phyloP scores from a whole-genome alignment of 2,113 vertebrate species.

The Vireo altiloquus region DNA sequence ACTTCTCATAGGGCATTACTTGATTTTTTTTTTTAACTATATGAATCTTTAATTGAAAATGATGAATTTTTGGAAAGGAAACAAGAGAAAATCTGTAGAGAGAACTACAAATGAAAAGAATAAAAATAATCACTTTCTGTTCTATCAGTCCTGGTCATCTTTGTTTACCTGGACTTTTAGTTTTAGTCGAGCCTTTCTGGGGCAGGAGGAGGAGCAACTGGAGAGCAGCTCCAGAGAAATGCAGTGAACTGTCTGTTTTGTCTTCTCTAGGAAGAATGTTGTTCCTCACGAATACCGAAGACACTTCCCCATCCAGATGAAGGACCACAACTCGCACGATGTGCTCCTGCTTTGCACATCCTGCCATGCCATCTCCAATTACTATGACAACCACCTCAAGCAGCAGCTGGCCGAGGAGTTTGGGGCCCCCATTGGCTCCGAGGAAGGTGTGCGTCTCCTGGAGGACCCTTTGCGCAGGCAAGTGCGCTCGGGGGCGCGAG shows the following conservation, averaged over 20 bases:
- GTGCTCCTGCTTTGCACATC: conserved; percentile 93
- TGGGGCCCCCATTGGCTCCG: conserved; percentile 86
- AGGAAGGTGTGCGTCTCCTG: conserved; percentile 85
- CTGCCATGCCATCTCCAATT: conserved; percentile 92
- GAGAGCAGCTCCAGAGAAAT: not conserved
- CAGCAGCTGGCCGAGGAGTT: conserved; percentile 88
- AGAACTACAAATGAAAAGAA: not conserved
- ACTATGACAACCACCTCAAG: conserved; percentile 89
- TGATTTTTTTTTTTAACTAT: not conserved
- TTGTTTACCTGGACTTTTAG: not conserved
- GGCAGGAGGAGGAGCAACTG: not conserved
- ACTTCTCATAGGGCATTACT: not conserved
- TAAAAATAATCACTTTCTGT: not conserved
- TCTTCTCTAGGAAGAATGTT: conserved; percentile 88
- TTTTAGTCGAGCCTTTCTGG: not conserved
- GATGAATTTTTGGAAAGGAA: not conserved
- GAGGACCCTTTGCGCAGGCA: conserved; percentile 87
- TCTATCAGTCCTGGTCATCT: not conserved
- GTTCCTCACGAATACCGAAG: conserved; percentile 95
- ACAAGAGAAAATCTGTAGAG: not conserved
- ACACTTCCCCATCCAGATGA: conserved; percentile 95
- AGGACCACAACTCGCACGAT: conserved; percentile 97
- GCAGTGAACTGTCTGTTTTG: not conserved
- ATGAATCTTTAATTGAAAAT: not conserved
- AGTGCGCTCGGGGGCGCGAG: conserved; percentile 89